Evolutionary conservation across 2,888 invertebrate species (phyloP).

Genomic region (Xylocampa areola): DNA sequence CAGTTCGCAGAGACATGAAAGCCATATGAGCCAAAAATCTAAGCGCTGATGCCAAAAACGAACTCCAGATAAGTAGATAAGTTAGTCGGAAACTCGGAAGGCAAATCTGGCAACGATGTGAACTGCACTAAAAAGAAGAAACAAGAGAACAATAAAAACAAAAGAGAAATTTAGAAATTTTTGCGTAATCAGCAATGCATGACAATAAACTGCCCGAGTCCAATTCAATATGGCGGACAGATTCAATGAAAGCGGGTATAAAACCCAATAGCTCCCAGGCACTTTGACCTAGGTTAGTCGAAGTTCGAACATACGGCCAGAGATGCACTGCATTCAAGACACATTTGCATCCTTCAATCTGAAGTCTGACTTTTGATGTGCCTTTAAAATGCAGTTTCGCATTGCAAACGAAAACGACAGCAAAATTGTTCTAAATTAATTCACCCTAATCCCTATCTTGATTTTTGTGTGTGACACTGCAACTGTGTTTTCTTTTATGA

Average conservation of each 20-base stretch:
- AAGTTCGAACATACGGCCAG: too few relatives aligned
- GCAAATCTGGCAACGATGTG: slow-evolving; percentile 6
- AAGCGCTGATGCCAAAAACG: slow-evolving; percentile 31
- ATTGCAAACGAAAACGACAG: too few relatives aligned
- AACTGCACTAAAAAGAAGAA: background rate
- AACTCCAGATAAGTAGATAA: slow-evolving; percentile 29
- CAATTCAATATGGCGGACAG: background rate
- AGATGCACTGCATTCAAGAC: too few relatives aligned
- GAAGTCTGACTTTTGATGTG: too few relatives aligned
- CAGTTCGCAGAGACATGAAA: slow-evolving; percentile 12
- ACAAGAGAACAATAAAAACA: too few relatives aligned
- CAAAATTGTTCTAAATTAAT: background rate
- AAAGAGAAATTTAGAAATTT: too few relatives aligned
- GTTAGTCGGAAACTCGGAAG: slow-evolving; percentile 5
- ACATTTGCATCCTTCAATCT: background rate
- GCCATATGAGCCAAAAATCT: slow-evolving; percentile 25
- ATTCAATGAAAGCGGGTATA: background rate
- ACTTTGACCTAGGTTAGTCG: too few relatives aligned
- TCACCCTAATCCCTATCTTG: background rate
- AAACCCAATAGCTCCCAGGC: background rate
- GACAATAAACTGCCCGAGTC: too few relatives aligned
- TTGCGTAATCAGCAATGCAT: too few relatives aligned
- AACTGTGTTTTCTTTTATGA: slow-evolving; percentile 13
- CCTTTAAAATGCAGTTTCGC: too few relatives aligned
- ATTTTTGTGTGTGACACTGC: slow-evolving; percentile 5